These are phyloP conservation scores for Drosophila suboccidentalis DNA, from an alignment of 2,888 invertebrate species.

Conservation along the genomic window DNA sequence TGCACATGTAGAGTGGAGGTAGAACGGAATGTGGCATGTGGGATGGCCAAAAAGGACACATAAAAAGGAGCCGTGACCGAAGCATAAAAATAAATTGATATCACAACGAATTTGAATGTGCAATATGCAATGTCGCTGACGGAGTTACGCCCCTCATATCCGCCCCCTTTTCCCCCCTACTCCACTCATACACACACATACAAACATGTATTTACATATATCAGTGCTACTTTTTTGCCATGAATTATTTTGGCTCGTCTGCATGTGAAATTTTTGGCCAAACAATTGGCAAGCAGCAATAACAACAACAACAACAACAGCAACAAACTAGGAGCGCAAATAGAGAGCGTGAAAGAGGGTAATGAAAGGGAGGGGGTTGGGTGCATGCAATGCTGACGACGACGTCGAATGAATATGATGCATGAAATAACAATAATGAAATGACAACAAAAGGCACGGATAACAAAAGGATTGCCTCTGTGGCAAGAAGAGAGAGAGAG, in stretches of 20 bases:
- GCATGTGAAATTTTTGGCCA: constrained; percentile 74
- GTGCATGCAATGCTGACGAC: constrained; percentile 26
- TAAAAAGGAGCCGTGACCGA: constrained; percentile 36
- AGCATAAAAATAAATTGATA: constrained; percentile 76
- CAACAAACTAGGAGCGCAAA: constrained; percentile 29
- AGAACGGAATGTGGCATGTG: not conserved
- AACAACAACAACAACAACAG: constrained; percentile 37
- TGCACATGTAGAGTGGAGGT: not conserved
- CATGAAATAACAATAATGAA: constrained; percentile 80
- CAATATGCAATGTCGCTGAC: constrained; percentile 48
- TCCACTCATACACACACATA: not conserved
- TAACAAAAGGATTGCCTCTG: constrained; percentile 69
- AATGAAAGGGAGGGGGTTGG: not conserved
- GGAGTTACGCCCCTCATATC: constrained; percentile 2
- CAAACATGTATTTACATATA: constrained; percentile 15
- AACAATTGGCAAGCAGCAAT: constrained; percentile 63
- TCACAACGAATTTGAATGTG: constrained; percentile 64
- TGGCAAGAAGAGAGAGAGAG: not conserved
- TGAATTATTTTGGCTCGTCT: constrained; percentile 71
- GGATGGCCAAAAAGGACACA: constrained; percentile 9
- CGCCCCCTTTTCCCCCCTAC: not conserved
- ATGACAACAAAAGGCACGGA: constrained; percentile 79
- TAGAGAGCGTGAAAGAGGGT: not conserved
- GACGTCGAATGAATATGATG: constrained; percentile 70
- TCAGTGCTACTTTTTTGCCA: constrained; percentile 57